A percentile compares a stretch with the other conserved stretches of the same genome.
Evolutionary conservation across 2,113 vertebrate genomes (phyloP).

Genomic region (Lepus timidus): DNA sequence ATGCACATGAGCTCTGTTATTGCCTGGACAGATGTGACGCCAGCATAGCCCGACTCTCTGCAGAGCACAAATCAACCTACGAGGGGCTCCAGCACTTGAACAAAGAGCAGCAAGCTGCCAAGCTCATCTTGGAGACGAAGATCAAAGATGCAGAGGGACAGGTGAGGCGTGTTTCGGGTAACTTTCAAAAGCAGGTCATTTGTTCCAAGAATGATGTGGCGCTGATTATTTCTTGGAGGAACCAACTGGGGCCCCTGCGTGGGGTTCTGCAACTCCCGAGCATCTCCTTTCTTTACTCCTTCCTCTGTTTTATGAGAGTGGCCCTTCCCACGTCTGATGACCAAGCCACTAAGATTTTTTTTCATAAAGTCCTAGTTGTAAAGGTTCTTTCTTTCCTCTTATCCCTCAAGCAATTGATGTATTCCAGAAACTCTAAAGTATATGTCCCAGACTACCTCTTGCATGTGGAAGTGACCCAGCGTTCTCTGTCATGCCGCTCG

Average conservation of each 20-base stretch:
- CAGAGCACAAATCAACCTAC: constrained; percentile 88
- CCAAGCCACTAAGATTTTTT: not conserved
- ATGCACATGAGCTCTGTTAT: constrained; percentile 28
- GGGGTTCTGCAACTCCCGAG: not conserved
- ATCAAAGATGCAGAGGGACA: constrained; percentile 92
- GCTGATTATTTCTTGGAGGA: not conserved
- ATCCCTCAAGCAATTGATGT: not conserved
- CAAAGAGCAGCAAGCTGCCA: constrained; percentile 90
- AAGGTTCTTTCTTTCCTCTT: not conserved
- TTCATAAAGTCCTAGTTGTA: not conserved
- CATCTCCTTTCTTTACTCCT: not conserved
- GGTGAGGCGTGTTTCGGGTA: constrained; percentile 79
- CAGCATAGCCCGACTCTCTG: constrained; percentile 89
- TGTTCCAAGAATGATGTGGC: not conserved
- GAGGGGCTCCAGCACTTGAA: constrained; percentile 90
- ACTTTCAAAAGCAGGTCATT: not conserved
- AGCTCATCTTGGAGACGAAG: constrained; percentile 92
- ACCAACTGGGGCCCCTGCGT: not conserved
- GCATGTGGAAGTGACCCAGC: not conserved
- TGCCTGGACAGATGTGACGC: constrained; percentile 88
- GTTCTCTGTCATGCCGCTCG: accelerated
- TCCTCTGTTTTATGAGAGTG: not conserved
- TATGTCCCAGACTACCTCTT: not conserved
- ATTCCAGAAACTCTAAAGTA: constrained; percentile 4
- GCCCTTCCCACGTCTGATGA: not conserved